phyloP scores from a whole-genome alignment of 2,888 invertebrate genomes.

The Orgyia antiqua region DNA sequence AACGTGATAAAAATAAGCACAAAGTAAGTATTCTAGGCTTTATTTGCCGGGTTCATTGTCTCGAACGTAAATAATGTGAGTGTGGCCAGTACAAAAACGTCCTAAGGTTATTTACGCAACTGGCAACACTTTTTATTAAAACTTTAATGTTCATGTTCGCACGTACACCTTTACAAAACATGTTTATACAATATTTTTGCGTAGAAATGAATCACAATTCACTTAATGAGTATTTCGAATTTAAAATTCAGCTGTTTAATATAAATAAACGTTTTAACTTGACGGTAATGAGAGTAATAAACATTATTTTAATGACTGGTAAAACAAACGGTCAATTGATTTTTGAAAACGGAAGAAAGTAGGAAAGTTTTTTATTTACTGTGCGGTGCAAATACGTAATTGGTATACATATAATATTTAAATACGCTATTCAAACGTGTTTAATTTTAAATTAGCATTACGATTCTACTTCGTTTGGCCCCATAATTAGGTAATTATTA shows the following conservation, averaged over 20 bases:
- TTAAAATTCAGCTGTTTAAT: background rate
- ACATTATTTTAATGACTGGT: background rate
- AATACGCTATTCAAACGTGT: too few relatives aligned
- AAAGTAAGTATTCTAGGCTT: too few relatives aligned
- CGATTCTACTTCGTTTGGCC: too few relatives aligned
- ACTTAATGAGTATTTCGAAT: background rate
- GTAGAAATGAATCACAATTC: slow-evolving; percentile 1
- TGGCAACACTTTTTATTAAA: slow-evolving; percentile 26
- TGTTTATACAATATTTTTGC: slow-evolving; percentile 1
- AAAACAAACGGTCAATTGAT: too few relatives aligned
- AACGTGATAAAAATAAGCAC: too few relatives aligned
- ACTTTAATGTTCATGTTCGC: slow-evolving; percentile 24
- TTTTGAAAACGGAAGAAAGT: too few relatives aligned
- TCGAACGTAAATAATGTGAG: slow-evolving; percentile 21
- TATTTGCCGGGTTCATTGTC: slow-evolving; percentile 29
- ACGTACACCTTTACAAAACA: slow-evolving; percentile 13
- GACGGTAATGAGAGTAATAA: background rate
- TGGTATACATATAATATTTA: too few relatives aligned
- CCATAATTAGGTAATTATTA: too few relatives aligned
- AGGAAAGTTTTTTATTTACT: too few relatives aligned
- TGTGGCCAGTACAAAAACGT: slow-evolving; percentile 18
- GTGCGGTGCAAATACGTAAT: too few relatives aligned
- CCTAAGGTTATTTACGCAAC: slow-evolving; percentile 27
- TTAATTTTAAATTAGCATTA: too few relatives aligned
- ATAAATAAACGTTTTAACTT: background rate